A percentile compares a stretch with the other conserved stretches of the same genome.
phyloP scores from a whole-genome alignment of 2,797 vertebrate species.

The Chrosomus eos region DNA sequence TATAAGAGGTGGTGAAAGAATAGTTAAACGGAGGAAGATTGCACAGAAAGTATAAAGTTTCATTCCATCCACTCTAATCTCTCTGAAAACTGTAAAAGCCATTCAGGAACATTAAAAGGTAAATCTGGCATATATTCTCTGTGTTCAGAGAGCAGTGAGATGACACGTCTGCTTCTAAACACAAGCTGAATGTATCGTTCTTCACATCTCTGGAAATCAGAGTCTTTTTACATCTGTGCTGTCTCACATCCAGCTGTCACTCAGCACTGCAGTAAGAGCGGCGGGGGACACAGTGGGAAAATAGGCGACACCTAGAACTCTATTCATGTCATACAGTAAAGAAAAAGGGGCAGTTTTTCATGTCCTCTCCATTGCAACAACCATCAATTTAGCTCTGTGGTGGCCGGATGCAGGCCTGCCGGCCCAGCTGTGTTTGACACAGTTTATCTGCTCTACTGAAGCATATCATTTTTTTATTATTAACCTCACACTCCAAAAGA shows the following conservation, averaged over 20 bases:
- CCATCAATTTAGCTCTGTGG: conserved; percentile 76
- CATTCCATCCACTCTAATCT: not conserved
- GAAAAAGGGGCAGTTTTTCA: conserved; percentile 61
- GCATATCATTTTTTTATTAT: conserved; percentile 79
- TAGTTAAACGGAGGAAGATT: not conserved
- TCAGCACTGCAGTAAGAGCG: conserved; percentile 67
- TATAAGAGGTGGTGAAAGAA: conserved; percentile 61
- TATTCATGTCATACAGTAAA: conserved; percentile 80
- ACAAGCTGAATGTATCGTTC: conserved; percentile 18
- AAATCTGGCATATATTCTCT: not conserved
- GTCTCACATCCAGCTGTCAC: conserved; percentile 65
- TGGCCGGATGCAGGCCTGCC: conserved; percentile 72
- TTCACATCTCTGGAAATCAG: conserved; percentile 44
- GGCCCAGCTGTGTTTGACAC: conserved; percentile 74
- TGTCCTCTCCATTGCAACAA: conserved; percentile 73
- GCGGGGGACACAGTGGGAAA: conserved; percentile 47
- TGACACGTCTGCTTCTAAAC: conserved; percentile 38
- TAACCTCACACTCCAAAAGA: conserved; percentile 71
- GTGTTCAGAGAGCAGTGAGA: not conserved
- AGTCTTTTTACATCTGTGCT: conserved; percentile 66
- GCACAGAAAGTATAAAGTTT: not conserved
- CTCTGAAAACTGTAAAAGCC: not conserved
- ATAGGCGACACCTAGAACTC: conserved; percentile 72
- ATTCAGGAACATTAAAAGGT: not conserved
- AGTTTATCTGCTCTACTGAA: conserved; percentile 79